Conservation (phyloP, 2,888 invertebrate genomes). For the Pseudococcus longispinus region DNA sequence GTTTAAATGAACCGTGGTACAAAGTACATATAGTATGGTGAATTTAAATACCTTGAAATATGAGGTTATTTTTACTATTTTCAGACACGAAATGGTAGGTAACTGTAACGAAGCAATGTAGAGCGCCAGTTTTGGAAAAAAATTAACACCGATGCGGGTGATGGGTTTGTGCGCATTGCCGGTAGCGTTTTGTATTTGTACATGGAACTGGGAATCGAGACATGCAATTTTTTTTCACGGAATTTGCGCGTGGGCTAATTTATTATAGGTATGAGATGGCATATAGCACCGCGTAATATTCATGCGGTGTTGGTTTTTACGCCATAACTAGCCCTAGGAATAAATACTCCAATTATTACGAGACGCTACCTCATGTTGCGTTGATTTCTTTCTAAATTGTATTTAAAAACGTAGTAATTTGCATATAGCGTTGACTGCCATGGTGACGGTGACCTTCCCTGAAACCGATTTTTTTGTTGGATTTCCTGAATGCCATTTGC, state of each 20-base stretch:
- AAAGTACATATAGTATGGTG: background rate
- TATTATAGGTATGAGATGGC: background rate
- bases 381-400: background rate
- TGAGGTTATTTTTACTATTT: background rate
- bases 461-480: background rate
- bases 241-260: constrained; percentile 8
- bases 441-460: background rate
- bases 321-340: constrained; percentile 8
- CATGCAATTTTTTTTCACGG: background rate
- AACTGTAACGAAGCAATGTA: too few species aligned
- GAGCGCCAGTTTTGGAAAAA: background rate
- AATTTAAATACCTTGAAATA: constrained; percentile 15
- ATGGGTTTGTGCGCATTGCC: background rate
- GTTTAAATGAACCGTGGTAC: background rate
- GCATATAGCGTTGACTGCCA: background rate
- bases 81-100: background rate
- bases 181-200: background rate
- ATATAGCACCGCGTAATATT: background rate
- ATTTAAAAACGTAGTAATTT: background rate
- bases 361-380: background rate
- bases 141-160: background rate
- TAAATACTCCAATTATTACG: constrained; percentile 16
- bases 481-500: background rate
- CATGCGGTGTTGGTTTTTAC: background rate
- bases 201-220: background rate